Evolutionary conservation across 2,888 invertebrate species (phyloP), one percentile per base, ranked within the genome.

Genomic region (Scelioninae gen. 2): DNA sequence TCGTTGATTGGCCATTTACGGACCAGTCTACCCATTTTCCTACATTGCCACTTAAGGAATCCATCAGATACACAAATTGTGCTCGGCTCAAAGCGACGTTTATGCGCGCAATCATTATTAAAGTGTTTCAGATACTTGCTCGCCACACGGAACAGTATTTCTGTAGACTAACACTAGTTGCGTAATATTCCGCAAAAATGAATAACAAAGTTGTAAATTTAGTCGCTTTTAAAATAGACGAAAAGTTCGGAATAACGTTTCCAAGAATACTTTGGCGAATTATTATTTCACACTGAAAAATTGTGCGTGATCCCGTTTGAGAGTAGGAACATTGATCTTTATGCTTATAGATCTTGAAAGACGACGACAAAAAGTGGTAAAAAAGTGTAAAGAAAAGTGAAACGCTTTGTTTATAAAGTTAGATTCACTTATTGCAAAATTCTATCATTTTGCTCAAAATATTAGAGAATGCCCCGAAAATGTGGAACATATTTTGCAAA

Each of bases 1-100:
- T 67, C 64, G 64, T 69, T 70, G 75, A 78, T 75, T 76, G 75
- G 69, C 71, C 64, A 65, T 70, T 69, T 70, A 55, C 60, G 72
- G 71, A 78, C 76, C 68, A 73, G 78, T 79, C 76, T 78, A 79
- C 79, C 78, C 75, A 78, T 76, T 78, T 78, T 75, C 77, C 78
- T 76, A 77, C 74, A 78, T 78, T 60, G 75, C 76, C 76, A 63
- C 67, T 76, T 73, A 63, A 67, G 75, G 68, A 68, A 39, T 57
- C 46, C 22, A 25, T 46, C 65, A 61, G 48, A 43, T 37, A 46
- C 41, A 58, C 43, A 60, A 58, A 68, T 68, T 52, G 37, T 57
- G 19, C 45, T 37, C 45, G 19, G 18, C 33, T 50, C 18, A 31
- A 19, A 33, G 19, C 35, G 52, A 25, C 33, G 28, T 7, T 3